These are phyloP conservation scores for Phlogophora meticulosa DNA, from an alignment of 2,888 invertebrate species.

Conservation along the genomic window DNA sequence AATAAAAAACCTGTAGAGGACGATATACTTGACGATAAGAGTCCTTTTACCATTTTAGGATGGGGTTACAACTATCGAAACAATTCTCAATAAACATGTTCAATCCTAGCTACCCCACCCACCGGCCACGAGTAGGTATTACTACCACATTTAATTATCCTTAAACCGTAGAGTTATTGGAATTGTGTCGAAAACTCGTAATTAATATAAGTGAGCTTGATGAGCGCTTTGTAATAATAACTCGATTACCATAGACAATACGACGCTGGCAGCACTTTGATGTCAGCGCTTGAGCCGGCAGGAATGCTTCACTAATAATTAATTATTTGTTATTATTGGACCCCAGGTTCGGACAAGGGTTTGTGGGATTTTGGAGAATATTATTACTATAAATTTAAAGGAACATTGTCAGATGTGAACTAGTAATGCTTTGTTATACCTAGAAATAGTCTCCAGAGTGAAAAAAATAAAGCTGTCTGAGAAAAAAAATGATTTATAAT, in stretches of 20 bases:
- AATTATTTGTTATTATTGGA: slow-evolving; percentile 30
- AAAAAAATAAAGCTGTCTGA: too few species aligned
- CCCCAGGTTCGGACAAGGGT: slow-evolving; percentile 8
- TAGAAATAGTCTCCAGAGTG: neutral
- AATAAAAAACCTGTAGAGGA: too few species aligned
- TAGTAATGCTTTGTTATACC: neutral
- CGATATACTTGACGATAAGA: too few species aligned
- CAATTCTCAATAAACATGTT: neutral
- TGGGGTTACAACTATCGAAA: neutral
- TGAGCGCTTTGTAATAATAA: slow-evolving; percentile 48
- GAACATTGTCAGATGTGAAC: neutral
- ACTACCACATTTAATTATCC: slow-evolving; percentile 34
- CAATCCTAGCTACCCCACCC: neutral
- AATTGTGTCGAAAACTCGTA: slow-evolving; percentile 31
- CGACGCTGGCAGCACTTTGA: slow-evolving; percentile 50
- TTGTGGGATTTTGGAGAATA: slow-evolving; percentile 9
- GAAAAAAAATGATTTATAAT: too few species aligned
- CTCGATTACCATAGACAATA: slow-evolving; percentile 45
- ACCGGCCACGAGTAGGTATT: neutral
- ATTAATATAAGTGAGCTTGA: slow-evolving; percentile 45
- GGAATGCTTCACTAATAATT: slow-evolving; percentile 30
- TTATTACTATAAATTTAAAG: neutral
- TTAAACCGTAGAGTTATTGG: slow-evolving; percentile 26
- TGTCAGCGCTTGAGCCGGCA: slow-evolving; percentile 35
- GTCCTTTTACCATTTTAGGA: neutral